Evolutionary conservation across 1,140 invertebrate species (phyloP), one percentile per base, ranked within the genome.

Genomic region (Panagrolaimus sp.): DNA sequence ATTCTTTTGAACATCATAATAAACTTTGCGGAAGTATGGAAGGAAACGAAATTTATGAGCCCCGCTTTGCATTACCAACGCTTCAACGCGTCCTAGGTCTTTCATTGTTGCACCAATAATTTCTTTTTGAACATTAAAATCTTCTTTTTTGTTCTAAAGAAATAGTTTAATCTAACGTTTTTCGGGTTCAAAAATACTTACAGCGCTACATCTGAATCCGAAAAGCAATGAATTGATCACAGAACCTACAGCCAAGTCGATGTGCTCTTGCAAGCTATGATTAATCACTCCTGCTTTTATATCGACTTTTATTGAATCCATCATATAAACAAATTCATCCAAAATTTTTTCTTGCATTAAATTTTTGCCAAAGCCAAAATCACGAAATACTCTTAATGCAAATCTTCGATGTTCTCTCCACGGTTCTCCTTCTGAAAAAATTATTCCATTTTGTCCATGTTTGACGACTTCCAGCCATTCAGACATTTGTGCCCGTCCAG

Each of bases 291-390:
- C 57, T 11, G 31, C 42, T 14, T 42, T 45, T 27, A 70, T 74
- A 63, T 73, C 72, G 4, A n/a, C 25, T 47, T 68, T 31, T 27
- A 31, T 70, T 13, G 11, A 44, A 43, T 43, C 23, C 25, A 68
- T 51, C 45, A 47, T 16, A 20, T 44, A 46, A 14, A 31, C 13
- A 53, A 63, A 20, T 38, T 47, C 44, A 11, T 63, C 38, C 1
- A 14, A 20, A n/a, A 76, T 70, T n/a, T 66, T 61, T 46, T 76
- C 45, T 23, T 74, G 57, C 72, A 74, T 74, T 13, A 74, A 31
- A 69, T 74, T 76, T 45, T 72, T 74, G 11, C 73, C 73, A 23
- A 74, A 38, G 0, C 73, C 73, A 69, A 74, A 76, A 73, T 74
- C 70, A 14, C 73, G 70, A 43, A 74, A 72, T 31, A 76, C 70